A percentile compares a stretch with the other conserved stretches of the same genome.
These are phyloP conservation scores for Holothuria glaberrima DNA, from an alignment of 35 echinoderm and acorn worm species.

Conservation along the genomic window DNA sequence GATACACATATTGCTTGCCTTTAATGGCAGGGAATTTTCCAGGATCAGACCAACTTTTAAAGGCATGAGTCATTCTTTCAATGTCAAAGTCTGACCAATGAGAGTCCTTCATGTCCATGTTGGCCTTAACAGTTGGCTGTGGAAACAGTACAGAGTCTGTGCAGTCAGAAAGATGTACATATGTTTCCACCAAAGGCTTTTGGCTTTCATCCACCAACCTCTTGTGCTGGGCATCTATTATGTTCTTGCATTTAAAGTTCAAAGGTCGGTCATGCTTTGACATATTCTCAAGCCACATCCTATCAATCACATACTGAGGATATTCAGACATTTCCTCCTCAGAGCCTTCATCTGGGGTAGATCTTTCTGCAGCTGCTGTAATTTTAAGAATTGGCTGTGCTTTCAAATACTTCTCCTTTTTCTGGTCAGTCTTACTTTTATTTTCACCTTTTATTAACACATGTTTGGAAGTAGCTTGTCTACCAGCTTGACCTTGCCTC, in stretches of 20 bases:
- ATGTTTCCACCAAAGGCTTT: constrained; percentile 74
- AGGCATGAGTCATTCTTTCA: constrained; percentile 62
- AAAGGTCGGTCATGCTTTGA: constrained; percentile 88
- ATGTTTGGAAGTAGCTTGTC: neutral
- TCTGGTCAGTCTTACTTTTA: neutral
- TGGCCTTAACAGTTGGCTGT: neutral
- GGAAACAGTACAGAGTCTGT: constrained; percentile 78
- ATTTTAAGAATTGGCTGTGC: neutral
- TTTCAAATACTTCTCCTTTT: neutral
- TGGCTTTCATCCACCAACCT: constrained; percentile 52
- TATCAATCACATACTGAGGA: constrained; percentile 85
- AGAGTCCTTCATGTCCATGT: constrained; percentile 6
- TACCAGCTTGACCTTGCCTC: constrained; percentile 6
- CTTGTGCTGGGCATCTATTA: constrained; percentile 92
- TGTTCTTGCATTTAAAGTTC: constrained; percentile 93
- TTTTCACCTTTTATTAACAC: neutral
- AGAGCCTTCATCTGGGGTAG: neutral
- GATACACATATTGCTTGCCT: constrained; percentile 81
- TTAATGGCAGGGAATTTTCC: constrained; percentile 70
- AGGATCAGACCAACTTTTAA: constrained; percentile 76
- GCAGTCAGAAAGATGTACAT: constrained; percentile 84
- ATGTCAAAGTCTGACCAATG: constrained; percentile 32
- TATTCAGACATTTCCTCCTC: constrained; percentile 48
- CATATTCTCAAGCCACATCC: constrained; percentile 65
- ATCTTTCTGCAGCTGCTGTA: neutral